Conservation (phyloP, 2,888 invertebrate genomes). For the Dryocosmus kuriphilus region DNA sequence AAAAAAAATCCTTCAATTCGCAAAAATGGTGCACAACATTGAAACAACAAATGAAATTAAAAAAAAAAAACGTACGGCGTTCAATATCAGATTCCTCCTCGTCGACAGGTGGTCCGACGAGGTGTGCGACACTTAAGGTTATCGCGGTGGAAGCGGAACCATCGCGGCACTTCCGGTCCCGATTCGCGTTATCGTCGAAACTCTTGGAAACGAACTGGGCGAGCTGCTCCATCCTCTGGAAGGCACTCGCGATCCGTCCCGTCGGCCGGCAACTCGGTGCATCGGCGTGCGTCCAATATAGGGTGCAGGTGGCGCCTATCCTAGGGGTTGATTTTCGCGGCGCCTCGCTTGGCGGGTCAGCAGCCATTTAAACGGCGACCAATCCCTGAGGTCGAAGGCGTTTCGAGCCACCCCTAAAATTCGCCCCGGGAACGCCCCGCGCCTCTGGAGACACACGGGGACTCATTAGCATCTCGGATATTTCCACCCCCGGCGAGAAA, state of each 20-base stretch:
- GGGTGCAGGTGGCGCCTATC: conserved; percentile 23
- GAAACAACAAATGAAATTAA: background rate
- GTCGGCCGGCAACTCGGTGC: conserved; percentile 49
- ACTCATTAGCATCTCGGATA: conserved; percentile 71
- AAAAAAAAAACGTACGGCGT: conserved; percentile 61
- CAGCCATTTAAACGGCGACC: conserved; percentile 65
- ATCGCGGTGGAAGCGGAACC: conserved; percentile 57
- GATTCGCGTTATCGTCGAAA: conserved; percentile 79
- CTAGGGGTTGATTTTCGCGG: conserved; percentile 47
- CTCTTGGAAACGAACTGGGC: conserved; percentile 95
- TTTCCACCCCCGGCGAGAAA: conserved; percentile 36
- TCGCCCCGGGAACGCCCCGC: conserved; percentile 26
- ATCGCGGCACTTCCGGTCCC: conserved; percentile 46
- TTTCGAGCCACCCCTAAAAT: conserved; percentile 43
- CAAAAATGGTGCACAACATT: background rate
- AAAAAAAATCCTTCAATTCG: too few relatives aligned
- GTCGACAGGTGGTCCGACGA: conserved; percentile 64
- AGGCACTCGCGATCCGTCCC: conserved; percentile 51
- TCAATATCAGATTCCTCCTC: conserved; percentile 49
- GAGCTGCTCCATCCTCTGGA: conserved; percentile 88
- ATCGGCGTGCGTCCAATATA: conserved; percentile 49
- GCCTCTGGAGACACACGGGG: conserved; percentile 50
- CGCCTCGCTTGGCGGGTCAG: conserved; percentile 49
- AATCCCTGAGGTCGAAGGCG: conserved; percentile 62
- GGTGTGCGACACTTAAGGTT: conserved; percentile 73